Conservation (phyloP, 2,113 vertebrate species). For the Gobiocypris rarus region DNA sequence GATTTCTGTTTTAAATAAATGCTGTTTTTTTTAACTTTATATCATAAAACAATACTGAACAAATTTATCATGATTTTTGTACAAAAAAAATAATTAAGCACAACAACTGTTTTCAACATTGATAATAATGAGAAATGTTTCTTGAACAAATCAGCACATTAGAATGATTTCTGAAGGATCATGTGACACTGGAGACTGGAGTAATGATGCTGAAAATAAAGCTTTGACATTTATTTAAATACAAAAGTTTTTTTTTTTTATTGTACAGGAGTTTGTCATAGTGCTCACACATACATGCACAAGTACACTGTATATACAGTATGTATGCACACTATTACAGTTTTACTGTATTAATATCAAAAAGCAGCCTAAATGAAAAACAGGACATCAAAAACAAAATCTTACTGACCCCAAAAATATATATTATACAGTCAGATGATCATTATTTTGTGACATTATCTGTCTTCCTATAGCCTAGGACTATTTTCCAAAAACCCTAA, state of each 20-base stretch:
- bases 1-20: neutral
- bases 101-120: neutral
- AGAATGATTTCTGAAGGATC: neutral
- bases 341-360: neutral
- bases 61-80: neutral
- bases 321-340: neutral
- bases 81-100: neutral
- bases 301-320: no score
- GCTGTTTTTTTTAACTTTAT: neutral
- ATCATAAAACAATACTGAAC: neutral
- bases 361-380: neutral
- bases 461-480: neutral
- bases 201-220: neutral
- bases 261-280: neutral
- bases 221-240: neutral
- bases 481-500: neutral
- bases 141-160: neutral
- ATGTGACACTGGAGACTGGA: neutral
- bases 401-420: neutral
- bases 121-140: neutral
- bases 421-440: neutral
- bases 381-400: neutral
- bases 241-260: neutral
- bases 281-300: no score
- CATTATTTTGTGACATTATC: neutral